Percentiles rank a stretch among this genome's conserved stretches.
Conservation (phyloP, 2,888 invertebrate species). For the Aricia artaxerxes region DNA sequence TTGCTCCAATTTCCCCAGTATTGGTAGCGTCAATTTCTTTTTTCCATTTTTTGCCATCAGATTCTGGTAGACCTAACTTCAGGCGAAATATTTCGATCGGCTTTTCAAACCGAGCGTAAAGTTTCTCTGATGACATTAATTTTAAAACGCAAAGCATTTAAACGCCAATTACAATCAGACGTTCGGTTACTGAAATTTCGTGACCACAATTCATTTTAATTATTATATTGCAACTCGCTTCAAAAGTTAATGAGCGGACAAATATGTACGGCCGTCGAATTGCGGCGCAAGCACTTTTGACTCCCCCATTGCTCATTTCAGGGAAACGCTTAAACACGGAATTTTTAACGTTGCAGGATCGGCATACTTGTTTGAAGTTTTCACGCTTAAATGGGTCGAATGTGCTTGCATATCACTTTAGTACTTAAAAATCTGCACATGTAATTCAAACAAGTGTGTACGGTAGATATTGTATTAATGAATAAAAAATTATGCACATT, state of each 20-base stretch:
- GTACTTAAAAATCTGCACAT: neutral
- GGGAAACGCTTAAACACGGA: neutral
- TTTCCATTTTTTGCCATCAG: no score
- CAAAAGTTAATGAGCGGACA: slow-evolving; percentile 36
- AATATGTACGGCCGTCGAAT: slow-evolving; percentile 30
- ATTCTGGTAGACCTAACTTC: no score
- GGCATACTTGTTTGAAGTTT: slow-evolving; percentile 12
- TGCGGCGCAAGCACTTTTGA: neutral
- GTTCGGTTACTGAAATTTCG: slow-evolving; percentile 14
- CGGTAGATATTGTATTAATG: neutral
- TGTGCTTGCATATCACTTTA: neutral
- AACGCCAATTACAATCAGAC: slow-evolving; percentile 20
- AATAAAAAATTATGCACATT: neutral
- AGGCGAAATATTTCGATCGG: no score
- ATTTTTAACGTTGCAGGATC: neutral
- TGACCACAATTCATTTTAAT: slow-evolving; percentile 39
- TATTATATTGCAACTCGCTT: slow-evolving; percentile 38
- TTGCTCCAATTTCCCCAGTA: no score
- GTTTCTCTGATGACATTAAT: neutral
- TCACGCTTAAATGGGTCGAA: slow-evolving; percentile 17
- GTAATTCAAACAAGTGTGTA: neutral
- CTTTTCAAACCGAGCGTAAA: neutral
- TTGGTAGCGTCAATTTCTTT: no score
- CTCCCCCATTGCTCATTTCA: neutral
- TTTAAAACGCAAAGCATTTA: neutral